Evolutionary conservation across 2,797 vertebrate species (phyloP), one percentile per base, ranked within the genome.

Genomic region (Scleropages formosus): DNA sequence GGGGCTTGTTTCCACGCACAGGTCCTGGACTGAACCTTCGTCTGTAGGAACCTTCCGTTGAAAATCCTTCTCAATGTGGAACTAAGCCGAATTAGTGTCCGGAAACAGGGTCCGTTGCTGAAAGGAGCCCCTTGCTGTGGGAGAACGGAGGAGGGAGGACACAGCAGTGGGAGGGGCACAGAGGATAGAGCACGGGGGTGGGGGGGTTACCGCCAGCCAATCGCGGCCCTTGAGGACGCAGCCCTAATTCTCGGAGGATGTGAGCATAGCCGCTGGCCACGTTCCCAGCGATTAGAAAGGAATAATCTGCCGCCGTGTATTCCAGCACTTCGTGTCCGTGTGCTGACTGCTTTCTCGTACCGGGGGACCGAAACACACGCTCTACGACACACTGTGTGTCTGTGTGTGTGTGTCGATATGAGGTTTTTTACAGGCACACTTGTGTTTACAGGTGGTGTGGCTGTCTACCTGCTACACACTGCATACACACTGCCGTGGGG

Each of bases 131-230:
- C n/a, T n/a, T n/a, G n/a, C n/a, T n/a, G n/a, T n/a, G n/a, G 80
- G 83, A 82, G 82, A 83, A 80, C 26, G 78, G 80, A 39, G 60
- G 77, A 70, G 78, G 67, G 46, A 82, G 80, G 82, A 82, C 82
- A 73, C 84, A 78, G 88, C 84, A 88, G 80, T 82, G 76, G 26
- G 73, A 2, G 20, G 27, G 47, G 13, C 4, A 27, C 24, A 46
- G 78, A 77, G 31, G 64, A 47, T 18, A 56, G n/a, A 6, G 27
- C 46, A 9, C 26, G 72, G 49, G 27, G 62, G 81, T 70, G 63
- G 49, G 70, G 75, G 56, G 62, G 65, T 58, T 27, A 46, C 60
- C 16, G 75, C 49, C 60, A 53, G 70, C 22, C 26, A 72, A 8
- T 39, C 31, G 6, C 6, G 6, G 31, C 31, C 31, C 6, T 31